These are phyloP conservation scores for Sander vitreus DNA, from an alignment of 2,113 vertebrate species.

Conservation along the genomic window DNA sequence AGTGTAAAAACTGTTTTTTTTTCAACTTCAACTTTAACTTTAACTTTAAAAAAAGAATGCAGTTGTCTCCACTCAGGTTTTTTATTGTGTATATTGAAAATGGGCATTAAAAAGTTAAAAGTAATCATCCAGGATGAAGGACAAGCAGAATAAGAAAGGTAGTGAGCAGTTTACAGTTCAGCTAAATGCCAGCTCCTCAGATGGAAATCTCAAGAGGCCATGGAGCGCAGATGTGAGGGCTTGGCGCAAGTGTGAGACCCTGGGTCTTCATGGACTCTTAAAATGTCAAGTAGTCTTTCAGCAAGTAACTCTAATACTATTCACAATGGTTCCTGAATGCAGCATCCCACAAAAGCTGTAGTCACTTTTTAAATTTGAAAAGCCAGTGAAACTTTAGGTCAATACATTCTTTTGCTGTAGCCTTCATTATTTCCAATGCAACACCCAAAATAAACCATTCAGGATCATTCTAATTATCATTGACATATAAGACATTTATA, in stretches of 20 bases:
- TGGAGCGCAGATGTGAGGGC: slow-evolving; percentile 52
- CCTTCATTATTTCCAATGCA: background rate
- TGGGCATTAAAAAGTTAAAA: background rate
- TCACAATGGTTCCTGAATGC: background rate
- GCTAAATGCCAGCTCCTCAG: slow-evolving; percentile 39
- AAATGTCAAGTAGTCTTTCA: slow-evolving; percentile 43
- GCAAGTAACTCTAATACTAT: background rate
- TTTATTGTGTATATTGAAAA: background rate
- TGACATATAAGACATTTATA: background rate
- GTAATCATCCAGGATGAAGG: background rate
- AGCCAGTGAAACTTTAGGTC: background rate
- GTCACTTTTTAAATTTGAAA: background rate
- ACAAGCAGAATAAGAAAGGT: background rate
- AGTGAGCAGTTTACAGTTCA: slow-evolving; percentile 28
- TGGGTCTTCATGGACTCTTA: slow-evolving; percentile 44
- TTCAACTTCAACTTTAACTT: too few species aligned
- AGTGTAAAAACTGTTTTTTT: background rate
- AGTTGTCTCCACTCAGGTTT: background rate
- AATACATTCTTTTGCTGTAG: background rate
- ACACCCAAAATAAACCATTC: background rate
- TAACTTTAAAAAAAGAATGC: background rate
- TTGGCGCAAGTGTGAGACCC: slow-evolving; percentile 1
- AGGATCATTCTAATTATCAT: background rate
- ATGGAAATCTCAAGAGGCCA: slow-evolving; percentile 40
- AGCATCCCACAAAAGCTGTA: background rate